Base-by-base conservation (phyloP, 2,797 vertebrate genomes). In the Chanos chanos region DNA sequence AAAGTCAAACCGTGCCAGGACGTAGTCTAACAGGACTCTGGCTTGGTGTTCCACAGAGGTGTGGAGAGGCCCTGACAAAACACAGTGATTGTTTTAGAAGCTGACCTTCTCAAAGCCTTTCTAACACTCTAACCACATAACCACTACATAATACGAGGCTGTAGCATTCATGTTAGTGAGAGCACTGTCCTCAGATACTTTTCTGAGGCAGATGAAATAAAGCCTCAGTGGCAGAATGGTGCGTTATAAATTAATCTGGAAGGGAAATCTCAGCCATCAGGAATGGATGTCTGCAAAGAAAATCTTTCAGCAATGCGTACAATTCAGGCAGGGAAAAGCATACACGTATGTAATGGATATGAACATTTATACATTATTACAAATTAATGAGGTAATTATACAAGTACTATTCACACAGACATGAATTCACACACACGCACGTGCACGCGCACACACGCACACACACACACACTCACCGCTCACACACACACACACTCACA, bases 1-100 rank as follows among this genome's bases (percentile, higher is more conserved):
- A 82, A 78, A 71, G 69, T 54, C 62, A 55, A 52, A 37, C 57
- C 56, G 54, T 66, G 67, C 59, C 66, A 75, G 58, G 73, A 40
- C 24, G 47, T 72, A 43, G 66, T 54, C 58, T 41, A 71, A 52
- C 61, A 66, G 7, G 16, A 48, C 43, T 60, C 36, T 56, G 48
- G 31, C 25, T 6, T 4, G 10, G 1, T 22, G 45, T 61, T 72
- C 45, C 62, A 54, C 60, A 56, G 75, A 68, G n/a, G n/a, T n/a
- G 53, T 55, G 41, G 40, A 68, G 54, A 53, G 36, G 51, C 54
- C 68, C 50, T 51, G 70, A 72, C 49, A 64, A 74, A 39, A 43
- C 64, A 30, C 15, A 25, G 47, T 37, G 55, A 54, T 58, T 55
- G 49, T 71, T 52, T 71, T 54, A 71, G 58, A 50, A 55, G 43